A percentile compares a stretch with the other conserved stretches of the same genome.
Evolutionary conservation across 2,888 invertebrate genomes (phyloP).

Genomic region (Caenorhabditis sp.): DNA sequence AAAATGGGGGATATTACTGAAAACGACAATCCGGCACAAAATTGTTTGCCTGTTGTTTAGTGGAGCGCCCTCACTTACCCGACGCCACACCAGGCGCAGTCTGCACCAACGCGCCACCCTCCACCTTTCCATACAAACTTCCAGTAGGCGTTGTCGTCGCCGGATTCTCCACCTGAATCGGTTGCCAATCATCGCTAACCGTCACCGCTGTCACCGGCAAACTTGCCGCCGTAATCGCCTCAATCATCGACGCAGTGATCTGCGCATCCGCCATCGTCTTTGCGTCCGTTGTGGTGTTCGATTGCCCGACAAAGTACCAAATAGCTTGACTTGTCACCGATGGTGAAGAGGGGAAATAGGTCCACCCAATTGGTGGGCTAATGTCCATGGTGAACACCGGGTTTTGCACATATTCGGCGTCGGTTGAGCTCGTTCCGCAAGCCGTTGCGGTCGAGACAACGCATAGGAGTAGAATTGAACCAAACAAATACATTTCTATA

Average conservation of each 20-base stretch:
- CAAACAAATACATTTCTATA: too few species aligned
- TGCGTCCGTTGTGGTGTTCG: slow-evolving; percentile 49
- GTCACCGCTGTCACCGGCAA: slow-evolving; percentile 42
- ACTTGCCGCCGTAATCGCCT: slow-evolving; percentile 47
- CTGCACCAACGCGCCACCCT: slow-evolving; percentile 51
- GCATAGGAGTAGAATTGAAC: neutral
- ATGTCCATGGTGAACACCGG: slow-evolving; percentile 58
- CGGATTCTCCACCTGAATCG: slow-evolving; percentile 52
- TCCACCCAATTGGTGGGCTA: slow-evolving; percentile 59
- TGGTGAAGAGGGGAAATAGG: slow-evolving; percentile 52
- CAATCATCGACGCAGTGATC: slow-evolving; percentile 53
- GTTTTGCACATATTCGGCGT: slow-evolving; percentile 48
- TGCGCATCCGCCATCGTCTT: slow-evolving; percentile 48
- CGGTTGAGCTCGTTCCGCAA: slow-evolving; percentile 19
- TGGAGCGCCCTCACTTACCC: too few species aligned
- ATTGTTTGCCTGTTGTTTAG: too few species aligned
- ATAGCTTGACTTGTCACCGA: slow-evolving; percentile 38
- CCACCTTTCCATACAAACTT: slow-evolving; percentile 53
- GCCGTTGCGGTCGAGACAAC: neutral
- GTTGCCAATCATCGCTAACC: slow-evolving; percentile 45
- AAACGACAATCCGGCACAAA: too few species aligned
- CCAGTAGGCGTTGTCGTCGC: slow-evolving; percentile 40
- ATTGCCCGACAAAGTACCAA: slow-evolving; percentile 57
- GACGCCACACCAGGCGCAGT: slow-evolving; percentile 42
- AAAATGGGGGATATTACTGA: too few species aligned